These are phyloP conservation scores for Drosophila glabriapex DNA, from an alignment of 2,888 invertebrate species.

Conservation along the genomic window DNA sequence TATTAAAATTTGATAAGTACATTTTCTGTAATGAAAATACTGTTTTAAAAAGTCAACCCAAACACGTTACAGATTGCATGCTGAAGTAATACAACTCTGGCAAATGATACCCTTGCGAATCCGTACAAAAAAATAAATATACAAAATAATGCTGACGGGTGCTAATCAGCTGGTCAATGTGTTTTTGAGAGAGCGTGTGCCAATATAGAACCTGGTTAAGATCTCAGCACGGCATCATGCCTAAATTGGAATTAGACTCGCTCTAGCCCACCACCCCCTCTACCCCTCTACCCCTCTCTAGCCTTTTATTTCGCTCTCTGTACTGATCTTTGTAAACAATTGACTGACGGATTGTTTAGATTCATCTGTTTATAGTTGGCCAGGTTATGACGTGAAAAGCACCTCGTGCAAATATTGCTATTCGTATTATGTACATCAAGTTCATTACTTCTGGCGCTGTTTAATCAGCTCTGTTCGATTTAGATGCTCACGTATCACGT, in stretches of 20 bases:
- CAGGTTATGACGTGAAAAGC: conserved; percentile 73
- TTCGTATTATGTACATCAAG: conserved; percentile 73
- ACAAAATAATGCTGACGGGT: not conserved
- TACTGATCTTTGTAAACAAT: conserved; percentile 38
- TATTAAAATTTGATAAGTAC: not conserved
- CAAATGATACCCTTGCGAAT: not conserved
- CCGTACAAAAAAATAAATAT: not conserved
- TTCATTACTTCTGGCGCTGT: conserved; percentile 63
- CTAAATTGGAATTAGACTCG: conserved; percentile 66
- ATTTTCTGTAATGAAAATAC: not conserved
- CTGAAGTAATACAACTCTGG: not conserved
- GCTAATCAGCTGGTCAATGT: conserved; percentile 55
- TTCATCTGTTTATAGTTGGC: conserved; percentile 42
- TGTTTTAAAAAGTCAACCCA: not conserved
- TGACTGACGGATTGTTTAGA: conserved; percentile 17
- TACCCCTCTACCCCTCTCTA: not conserved
- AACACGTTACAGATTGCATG: not conserved
- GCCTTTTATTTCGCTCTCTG: not conserved
- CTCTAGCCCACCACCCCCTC: not conserved
- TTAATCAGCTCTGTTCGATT: conserved; percentile 71
- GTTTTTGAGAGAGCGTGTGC: conserved; percentile 51
- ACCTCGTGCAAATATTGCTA: conserved; percentile 72
- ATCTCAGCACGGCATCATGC: conserved; percentile 62
- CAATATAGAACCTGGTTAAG: conserved; percentile 29
- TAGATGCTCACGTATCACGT: conserved; percentile 72